Evolutionary conservation across 2,888 invertebrate genomes (phyloP).

Genomic region (Leptopilina drosophilae): DNA sequence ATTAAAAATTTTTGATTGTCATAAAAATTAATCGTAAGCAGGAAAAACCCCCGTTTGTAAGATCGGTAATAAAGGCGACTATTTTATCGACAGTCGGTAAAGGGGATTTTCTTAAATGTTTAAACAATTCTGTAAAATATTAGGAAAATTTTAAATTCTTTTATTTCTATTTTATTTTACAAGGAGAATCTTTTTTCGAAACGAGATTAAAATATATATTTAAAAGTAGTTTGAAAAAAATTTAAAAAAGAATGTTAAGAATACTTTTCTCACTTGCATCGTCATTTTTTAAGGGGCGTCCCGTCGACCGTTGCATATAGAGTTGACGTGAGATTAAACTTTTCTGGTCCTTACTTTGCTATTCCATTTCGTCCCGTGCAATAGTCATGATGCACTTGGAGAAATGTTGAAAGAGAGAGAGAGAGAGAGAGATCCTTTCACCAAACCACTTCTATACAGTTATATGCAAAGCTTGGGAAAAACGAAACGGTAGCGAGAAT

Average conservation of each 20-base stretch:
- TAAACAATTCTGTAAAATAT: too few relatives aligned
- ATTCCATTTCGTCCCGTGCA: conserved; percentile 70
- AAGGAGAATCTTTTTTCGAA: not conserved
- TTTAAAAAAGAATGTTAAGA: conserved; percentile 5
- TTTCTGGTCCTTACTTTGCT: conserved; percentile 60
- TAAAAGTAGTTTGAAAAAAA: too few relatives aligned
- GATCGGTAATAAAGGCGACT: too few relatives aligned
- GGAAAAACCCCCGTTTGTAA: too few relatives aligned
- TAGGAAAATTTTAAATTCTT: not conserved
- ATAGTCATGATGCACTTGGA: conserved; percentile 66
- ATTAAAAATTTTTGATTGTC: too few relatives aligned
- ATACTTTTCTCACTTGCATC: conserved; percentile 46
- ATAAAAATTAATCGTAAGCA: too few relatives aligned
- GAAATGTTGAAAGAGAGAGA: conserved; percentile 6
- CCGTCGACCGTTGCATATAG: conserved; percentile 42
- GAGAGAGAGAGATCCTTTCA: conserved; percentile 28
- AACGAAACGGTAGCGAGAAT: conserved; percentile 22
- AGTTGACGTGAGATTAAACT: conserved; percentile 60
- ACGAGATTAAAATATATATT: not conserved
- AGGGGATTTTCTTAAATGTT: too few relatives aligned
- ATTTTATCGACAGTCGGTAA: too few relatives aligned
- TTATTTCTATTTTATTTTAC: not conserved
- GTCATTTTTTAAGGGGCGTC: conserved; percentile 44
- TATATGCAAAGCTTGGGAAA: conserved; percentile 20
- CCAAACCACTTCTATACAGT: conserved; percentile 29